phyloP scores from a whole-genome alignment of 1,140 invertebrate genomes.

The Notospermus geniculatus region DNA sequence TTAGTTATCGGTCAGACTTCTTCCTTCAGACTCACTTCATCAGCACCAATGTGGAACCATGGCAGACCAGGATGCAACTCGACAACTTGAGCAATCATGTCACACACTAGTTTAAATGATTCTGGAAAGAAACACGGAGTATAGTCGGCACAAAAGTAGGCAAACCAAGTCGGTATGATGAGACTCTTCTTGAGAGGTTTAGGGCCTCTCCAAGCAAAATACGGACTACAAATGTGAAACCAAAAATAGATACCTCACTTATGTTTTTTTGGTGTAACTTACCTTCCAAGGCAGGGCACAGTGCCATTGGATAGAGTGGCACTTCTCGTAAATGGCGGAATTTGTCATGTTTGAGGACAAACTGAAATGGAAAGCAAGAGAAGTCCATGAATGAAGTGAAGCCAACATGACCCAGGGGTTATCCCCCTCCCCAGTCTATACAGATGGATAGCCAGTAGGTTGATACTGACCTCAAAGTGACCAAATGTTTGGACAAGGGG shows the following conservation, averaged over 20 bases:
- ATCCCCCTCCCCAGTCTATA: not conserved
- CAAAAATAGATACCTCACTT: too few species aligned
- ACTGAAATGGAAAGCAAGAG: slow-evolving; percentile 51
- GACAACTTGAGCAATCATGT: slow-evolving; percentile 81
- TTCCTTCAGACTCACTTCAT: slow-evolving; percentile 63
- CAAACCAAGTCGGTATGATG: too few species aligned
- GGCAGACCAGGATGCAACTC: slow-evolving; percentile 56
- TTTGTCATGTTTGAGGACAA: slow-evolving; percentile 77
- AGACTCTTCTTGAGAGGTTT: too few species aligned
- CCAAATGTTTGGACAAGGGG: slow-evolving; percentile 95
- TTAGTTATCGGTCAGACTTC: too few species aligned
- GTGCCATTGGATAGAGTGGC: slow-evolving; percentile 42
- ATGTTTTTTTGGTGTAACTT: not conserved
- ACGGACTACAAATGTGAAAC: too few species aligned
- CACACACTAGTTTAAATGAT: slow-evolving; percentile 68
- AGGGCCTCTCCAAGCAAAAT: too few species aligned
- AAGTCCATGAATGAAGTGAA: not conserved
- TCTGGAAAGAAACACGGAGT: slow-evolving; percentile 53
- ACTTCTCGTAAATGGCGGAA: slow-evolving; percentile 78
- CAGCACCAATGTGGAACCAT: slow-evolving; percentile 65
- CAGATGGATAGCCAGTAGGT: too few species aligned
- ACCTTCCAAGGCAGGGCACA: slow-evolving; percentile 35
- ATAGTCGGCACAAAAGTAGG: not conserved
- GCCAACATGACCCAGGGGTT: not conserved
- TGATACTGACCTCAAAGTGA: slow-evolving; percentile 63